Evolutionary conservation across 92 coral and sea anemone genomes (phyloP), one percentile per base, ranked within the genome.

Genomic region (Pocillopora meandrina): DNA sequence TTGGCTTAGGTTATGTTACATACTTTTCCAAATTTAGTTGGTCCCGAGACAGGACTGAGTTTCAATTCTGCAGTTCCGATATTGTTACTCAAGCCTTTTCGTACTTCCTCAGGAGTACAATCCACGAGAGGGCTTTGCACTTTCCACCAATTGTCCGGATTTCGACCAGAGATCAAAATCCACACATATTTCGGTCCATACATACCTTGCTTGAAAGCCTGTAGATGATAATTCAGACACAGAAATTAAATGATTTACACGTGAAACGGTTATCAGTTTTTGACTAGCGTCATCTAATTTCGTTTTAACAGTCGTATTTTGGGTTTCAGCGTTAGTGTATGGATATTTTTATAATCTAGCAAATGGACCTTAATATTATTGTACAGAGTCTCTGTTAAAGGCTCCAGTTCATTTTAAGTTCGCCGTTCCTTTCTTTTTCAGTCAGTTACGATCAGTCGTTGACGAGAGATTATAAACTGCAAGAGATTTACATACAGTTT

Each of bases 171-270:
- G 12, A 91, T 62, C 59, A 91, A 57, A 65, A 91, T 85, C 95
- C 95, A 91, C 13, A 91, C 95, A 75, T 91, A 91, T 84, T 91
- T 91, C 10, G 87, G 92, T 3, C 95, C 95, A 49, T 86, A 89
- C 58, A 89, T 34, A 31, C 92, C 95, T 74, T 91, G 92, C 78
- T 86, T 91, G 73, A 71, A 86, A 12, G 95, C 92, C 95, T 91
- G 65, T 8, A 70, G 33, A 57, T 36, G 56, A 9, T 16, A 64
- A 26, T 26, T 34, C 47, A 47, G 1, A 68, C 55, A 19, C 31
- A 61, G 62, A 55, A 42, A 34, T n/a, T 10, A 56, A 12, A 5
- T 4, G 66, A 56, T 59, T 47, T 4, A 52, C 4, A 9, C 14
- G 71, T 59, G 56, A 17, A 9, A 13, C 19, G 52, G 52, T 42